Conservation (phyloP, 2,888 invertebrate genomes). For the Periphyllus acericola region DNA sequence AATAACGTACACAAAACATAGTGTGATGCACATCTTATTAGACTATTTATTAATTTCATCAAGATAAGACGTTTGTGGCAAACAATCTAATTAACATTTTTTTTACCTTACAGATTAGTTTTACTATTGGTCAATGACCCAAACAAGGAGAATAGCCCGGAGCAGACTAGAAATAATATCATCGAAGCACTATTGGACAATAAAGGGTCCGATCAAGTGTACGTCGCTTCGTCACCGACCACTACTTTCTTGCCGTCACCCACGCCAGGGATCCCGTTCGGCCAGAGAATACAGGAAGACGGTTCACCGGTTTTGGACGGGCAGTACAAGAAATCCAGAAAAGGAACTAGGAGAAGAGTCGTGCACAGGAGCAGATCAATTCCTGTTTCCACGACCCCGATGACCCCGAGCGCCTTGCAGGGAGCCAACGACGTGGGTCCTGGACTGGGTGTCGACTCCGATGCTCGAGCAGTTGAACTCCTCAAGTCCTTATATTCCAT, state of each 20-base stretch:
- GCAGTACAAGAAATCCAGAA: constrained; percentile 32
- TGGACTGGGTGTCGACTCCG: constrained; percentile 70
- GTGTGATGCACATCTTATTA: too few species aligned
- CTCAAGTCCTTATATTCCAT: constrained; percentile 85
- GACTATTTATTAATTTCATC: too few species aligned
- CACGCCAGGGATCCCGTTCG: constrained; percentile 28
- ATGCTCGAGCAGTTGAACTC: constrained; percentile 82
- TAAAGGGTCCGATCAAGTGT: not conserved
- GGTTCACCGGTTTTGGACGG: constrained; percentile 12
- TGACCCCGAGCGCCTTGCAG: constrained; percentile 58
- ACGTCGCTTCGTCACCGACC: not conserved
- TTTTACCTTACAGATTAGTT: constrained; percentile 70
- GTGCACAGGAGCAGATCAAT: constrained; percentile 48
- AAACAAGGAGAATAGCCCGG: constrained; percentile 74
- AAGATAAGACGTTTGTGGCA: not conserved
- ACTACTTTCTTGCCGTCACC: not conserved
- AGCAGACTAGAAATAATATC: constrained; percentile 43
- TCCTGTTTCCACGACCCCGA: constrained; percentile 41
- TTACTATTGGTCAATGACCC: constrained; percentile 79
- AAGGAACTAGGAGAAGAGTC: constrained; percentile 17
- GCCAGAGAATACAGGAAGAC: constrained; percentile 43
- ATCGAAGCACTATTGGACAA: constrained; percentile 52
- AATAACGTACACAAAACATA: too few species aligned
- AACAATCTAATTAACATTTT: not conserved
- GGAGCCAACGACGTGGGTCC: constrained; percentile 55